A percentile compares a stretch with the other conserved stretches of the same genome.
Conservation (phyloP, 2,888 invertebrate species). For the Halictus quadricinctus region DNA sequence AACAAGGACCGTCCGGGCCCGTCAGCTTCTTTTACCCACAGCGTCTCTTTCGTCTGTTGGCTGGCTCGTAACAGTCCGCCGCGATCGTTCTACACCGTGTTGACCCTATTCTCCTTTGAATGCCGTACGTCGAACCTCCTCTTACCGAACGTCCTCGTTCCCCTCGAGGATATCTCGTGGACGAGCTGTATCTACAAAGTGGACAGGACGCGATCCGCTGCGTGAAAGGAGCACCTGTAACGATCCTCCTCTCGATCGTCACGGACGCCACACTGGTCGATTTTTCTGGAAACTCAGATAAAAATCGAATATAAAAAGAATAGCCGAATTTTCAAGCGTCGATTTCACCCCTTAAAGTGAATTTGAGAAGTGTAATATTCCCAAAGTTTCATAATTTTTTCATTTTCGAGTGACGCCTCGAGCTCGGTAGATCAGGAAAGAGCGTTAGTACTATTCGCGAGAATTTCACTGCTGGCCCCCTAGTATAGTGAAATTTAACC, state of each 20-base stretch:
- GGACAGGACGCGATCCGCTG: constrained; percentile 31
- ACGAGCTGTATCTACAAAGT: constrained; percentile 12
- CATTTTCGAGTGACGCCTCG: too few species aligned
- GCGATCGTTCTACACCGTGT: constrained; percentile 58
- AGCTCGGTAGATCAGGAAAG: too few species aligned
- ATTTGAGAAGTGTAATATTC: too few species aligned
- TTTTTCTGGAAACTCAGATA: neutral
- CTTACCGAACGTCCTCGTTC: constrained; percentile 32
- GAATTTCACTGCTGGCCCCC: too few species aligned
- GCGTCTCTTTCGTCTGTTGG: neutral
- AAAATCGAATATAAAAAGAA: neutral
- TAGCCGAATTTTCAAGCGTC: too few species aligned
- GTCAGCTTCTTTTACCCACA: constrained; percentile 43
- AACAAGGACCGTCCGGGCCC: constrained; percentile 71
- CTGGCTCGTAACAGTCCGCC: constrained; percentile 59
- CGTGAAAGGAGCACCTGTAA: constrained; percentile 50
- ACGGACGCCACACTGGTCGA: neutral
- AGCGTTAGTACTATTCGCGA: too few species aligned
- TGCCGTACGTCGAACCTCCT: constrained; percentile 52
- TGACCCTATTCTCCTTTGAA: constrained; percentile 68
- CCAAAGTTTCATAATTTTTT: too few species aligned
- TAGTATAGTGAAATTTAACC: too few species aligned
- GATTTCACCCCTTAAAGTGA: too few species aligned
- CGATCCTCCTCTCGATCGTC: constrained; percentile 17
- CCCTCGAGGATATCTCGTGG: constrained; percentile 29